These are phyloP conservation scores for Nemopilema nomurai DNA, from an alignment of 30 jellyfish, hydroid and myxozoan genomes.

Conservation along the genomic window DNA sequence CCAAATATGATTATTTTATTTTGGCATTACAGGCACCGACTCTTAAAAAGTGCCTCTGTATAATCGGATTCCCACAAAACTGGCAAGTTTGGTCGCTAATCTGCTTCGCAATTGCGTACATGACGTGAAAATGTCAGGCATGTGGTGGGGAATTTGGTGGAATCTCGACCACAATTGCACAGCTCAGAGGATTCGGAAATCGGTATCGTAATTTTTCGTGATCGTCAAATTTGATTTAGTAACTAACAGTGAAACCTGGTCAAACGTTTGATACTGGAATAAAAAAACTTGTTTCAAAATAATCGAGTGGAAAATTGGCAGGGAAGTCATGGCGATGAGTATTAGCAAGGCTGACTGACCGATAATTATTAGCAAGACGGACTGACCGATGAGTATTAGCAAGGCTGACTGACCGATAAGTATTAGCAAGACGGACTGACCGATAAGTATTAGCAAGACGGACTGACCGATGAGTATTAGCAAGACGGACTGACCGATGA, in stretches of 20 bases:
- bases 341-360: too few species aligned
- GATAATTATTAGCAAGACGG: too few species aligned
- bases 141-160: not conserved
- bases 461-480: too few species aligned
- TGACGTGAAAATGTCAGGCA: not conserved
- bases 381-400: too few species aligned
- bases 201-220: not conserved
- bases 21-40: not conserved
- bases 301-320: too few species aligned
- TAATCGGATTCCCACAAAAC: conserved; percentile 3
- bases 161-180: not conserved
- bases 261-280: not conserved
- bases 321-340: too few species aligned
- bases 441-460: too few species aligned
- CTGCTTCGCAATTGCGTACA: not conserved
- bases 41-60: not conserved
- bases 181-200: not conserved
- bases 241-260: not conserved
- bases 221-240: not conserved
- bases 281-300: too few species aligned
- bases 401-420: too few species aligned
- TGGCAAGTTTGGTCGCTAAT: not conserved
- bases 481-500: too few species aligned
- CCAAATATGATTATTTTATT: not conserved
- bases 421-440: too few species aligned